Percentiles rank a stretch among this genome's conserved stretches.
Evolutionary conservation across 2,797 vertebrate species (phyloP).

Genomic region (Coccyzus lansbergi): DNA sequence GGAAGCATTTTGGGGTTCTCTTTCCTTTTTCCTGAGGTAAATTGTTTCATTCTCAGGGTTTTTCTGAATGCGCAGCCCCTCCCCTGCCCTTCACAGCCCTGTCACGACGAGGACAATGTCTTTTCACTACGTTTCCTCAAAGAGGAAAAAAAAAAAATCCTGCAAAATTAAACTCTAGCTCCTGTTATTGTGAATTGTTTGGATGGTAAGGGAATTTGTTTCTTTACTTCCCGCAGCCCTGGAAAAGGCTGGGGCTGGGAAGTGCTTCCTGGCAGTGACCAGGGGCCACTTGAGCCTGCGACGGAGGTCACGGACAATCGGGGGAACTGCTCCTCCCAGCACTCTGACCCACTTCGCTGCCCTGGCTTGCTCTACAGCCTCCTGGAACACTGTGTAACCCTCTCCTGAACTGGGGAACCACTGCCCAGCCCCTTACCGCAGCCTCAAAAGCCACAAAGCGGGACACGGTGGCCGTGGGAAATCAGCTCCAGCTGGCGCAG

Average conservation of each 20-base stretch:
- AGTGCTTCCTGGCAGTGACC: neutral
- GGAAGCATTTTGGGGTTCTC: neutral
- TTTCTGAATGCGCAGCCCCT: neutral
- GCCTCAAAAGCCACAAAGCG: neutral
- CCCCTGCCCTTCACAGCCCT: neutral
- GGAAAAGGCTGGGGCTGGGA: neutral
- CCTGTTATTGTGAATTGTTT: slow-evolving; percentile 46
- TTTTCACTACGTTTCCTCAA: neutral
- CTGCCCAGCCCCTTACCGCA: neutral
- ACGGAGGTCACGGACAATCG: slow-evolving; percentile 41
- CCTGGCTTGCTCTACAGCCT: neutral
- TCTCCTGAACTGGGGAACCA: too few species aligned
- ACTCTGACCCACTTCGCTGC: neutral
- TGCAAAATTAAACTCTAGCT: neutral
- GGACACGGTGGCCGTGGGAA: neutral
- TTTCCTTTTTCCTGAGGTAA: neutral
- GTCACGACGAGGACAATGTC: neutral
- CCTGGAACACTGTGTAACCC: neutral
- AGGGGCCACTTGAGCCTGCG: neutral
- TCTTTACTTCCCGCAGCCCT: neutral
- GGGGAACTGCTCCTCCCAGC: slow-evolving; percentile 62
- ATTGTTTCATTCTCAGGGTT: neutral
- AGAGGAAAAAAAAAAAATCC: slow-evolving; percentile 20
- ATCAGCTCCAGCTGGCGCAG: neutral
- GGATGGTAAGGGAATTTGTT: neutral